Evolutionary conservation across 2,797 vertebrate genomes (phyloP), one percentile per base, ranked within the genome.

Genomic region (Heteromormyrus szaboi): DNA sequence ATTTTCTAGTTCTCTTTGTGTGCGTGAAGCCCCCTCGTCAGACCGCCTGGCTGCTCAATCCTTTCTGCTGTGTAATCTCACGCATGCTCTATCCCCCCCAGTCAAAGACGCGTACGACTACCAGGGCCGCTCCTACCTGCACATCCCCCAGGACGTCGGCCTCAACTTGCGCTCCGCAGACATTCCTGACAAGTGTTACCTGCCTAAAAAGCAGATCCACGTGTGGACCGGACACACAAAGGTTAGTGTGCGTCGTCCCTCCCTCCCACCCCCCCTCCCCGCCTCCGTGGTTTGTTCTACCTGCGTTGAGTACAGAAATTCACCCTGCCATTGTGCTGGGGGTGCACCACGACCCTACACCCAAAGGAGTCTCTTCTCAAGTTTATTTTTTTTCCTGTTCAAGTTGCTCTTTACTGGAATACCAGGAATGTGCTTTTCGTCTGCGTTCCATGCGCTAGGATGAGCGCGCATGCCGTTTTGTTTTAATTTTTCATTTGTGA

Each of bases 81-180:
- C 9, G 9, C 44, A 50, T 22, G 7, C 46, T 91, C 88, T 90
- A 12, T 54, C 51, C 51, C 51, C 91, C 95, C 89, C 93, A 99
- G 99, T 99, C 93, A 99, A 99, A 95, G 99, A 99, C 90, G 98
- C 98, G 96, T 99, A 98, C 89, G 99, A 99, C 94, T 99, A 99
- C 92, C 99, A 99, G 92, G 99, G 99, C 65, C 97, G 98, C 90
- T 99, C 98, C 0, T 99, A 99, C 88, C 97, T 99, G 87, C 98
- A 99, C 53, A 93, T 99, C 88, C 99, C 98, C 89, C 98, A 99
- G 94, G 99, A 99, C 90, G 98, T 99, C 91, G 99, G 98, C 86
- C 96, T 99, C 92, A 99, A 99, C 93, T 95, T 99, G 33, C 96
- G 98, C 87, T 98, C 97, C 22, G 84, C 94, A 0, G 96, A 99